A percentile compares a stretch with the other conserved stretches of the same genome.
Conservation (phyloP, 2,113 vertebrate species). For the Sorex araneus region DNA sequence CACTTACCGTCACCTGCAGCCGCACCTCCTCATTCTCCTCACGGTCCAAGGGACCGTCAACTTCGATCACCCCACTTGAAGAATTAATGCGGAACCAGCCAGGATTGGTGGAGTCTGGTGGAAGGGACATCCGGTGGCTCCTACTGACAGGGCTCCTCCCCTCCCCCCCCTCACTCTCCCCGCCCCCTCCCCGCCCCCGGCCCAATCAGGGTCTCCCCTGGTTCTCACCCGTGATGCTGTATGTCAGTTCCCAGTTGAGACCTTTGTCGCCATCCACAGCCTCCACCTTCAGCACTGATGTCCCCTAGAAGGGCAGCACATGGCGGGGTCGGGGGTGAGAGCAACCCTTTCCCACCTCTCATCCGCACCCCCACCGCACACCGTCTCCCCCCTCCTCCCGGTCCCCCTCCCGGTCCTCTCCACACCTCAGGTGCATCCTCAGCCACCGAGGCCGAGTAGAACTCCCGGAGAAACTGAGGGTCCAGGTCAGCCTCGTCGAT, state of each 20-base stretch:
- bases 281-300: constrained; percentile 85
- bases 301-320: constrained; percentile 81
- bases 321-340: not conserved
- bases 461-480: constrained; percentile 89
- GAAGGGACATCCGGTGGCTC: not conserved
- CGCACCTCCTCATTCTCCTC: constrained; percentile 88
- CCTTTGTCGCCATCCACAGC: constrained; percentile 92
- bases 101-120: constrained; percentile 78
- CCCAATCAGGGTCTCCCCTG: not conserved
- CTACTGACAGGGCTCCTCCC: not conserved
- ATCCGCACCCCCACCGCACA: not conserved
- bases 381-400: not conserved
- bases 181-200: not conserved
- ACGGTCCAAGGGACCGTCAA: constrained; percentile 89
- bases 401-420: not conserved
- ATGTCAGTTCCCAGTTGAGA: constrained; percentile 88
- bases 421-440: constrained; percentile 88
- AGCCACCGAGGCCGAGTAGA: constrained; percentile 84
- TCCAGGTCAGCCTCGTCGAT: constrained; percentile 90
- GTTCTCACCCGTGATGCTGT: constrained; percentile 90
- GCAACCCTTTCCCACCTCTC: too few relatives aligned
- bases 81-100: constrained; percentile 88
- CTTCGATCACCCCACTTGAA: constrained; percentile 87
- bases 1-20: constrained; percentile 91
- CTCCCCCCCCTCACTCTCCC: not conserved